A percentile compares a stretch with the other conserved stretches of the same genome.
phyloP scores from a whole-genome alignment of 1,140 invertebrate genomes.

The Drosophila seguyi region DNA sequence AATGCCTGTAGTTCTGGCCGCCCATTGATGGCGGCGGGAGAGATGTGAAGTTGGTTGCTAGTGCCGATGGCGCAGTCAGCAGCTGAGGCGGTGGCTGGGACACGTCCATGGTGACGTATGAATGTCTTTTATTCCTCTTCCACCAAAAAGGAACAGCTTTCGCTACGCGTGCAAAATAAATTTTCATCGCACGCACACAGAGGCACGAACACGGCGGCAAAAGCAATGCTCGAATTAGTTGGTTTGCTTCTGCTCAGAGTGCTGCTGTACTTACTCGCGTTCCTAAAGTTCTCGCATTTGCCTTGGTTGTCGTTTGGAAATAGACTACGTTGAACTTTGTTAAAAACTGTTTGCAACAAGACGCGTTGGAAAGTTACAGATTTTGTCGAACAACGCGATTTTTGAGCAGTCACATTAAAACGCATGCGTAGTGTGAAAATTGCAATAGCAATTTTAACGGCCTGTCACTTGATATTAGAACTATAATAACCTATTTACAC shows the following conservation, averaged over 20 bases:
- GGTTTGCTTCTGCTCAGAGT: neutral
- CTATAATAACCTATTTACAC: neutral
- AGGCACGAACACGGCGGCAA: constrained; percentile 24
- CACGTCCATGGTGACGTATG: constrained; percentile 59
- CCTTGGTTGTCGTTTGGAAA: neutral
- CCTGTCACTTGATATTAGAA: neutral
- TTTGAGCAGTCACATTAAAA: constrained; percentile 13
- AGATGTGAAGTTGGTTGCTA: constrained; percentile 76
- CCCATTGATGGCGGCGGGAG: constrained; percentile 73
- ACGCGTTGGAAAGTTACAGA: constrained; percentile 3
- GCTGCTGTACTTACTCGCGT: constrained; percentile 10
- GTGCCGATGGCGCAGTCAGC: constrained; percentile 74
- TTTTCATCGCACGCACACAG: constrained; percentile 43
- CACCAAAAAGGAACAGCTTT: constrained; percentile 5
- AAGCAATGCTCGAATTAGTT: neutral
- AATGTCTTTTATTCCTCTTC: neutral
- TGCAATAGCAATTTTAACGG: constrained; percentile 17
- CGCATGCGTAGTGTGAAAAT: constrained; percentile 1
- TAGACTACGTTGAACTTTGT: neutral
- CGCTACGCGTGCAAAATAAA: constrained; percentile 28
- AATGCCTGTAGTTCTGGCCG: constrained; percentile 72
- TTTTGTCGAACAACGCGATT: constrained; percentile 36
- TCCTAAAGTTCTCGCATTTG: constrained; percentile 18
- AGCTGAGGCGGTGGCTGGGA: constrained; percentile 80
- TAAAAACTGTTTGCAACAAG: constrained; percentile 13